Base-by-base conservation (phyloP, 30 jellyfish, hydroid and myxozoan species). In the Hydractinia symbiolongicarpus region DNA sequence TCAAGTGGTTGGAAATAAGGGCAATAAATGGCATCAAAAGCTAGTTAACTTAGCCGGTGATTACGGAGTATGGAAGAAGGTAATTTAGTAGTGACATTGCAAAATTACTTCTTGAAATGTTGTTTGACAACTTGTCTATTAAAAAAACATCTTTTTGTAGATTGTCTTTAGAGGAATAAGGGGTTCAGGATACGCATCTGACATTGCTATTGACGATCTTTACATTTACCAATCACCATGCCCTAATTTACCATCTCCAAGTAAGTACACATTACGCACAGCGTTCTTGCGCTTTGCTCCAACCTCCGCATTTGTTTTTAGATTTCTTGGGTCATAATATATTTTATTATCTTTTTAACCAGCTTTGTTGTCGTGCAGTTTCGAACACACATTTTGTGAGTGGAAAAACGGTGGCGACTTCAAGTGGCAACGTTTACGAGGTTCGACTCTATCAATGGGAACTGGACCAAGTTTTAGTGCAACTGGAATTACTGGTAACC, bases 171-270 rank as follows among this genome's bases (percentile, higher is more conserved):
- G 44, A 30, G 44, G 44, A 30, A 30, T 30, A 30, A 30, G 44
- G 44, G 44, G 44, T 30, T 30, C 44, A 30, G 44, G 44, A 30
- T 30, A 30, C 44, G 44, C 90, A 6, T 81, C 93, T 82, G 96
- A 88, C 78, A 81, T 88, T 15, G 96, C 96, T 53, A 88, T 88
- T 60, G 96, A 88, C 79, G 96, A 88, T 80, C 62, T 88, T 69
- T 74, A 81, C 9, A 82, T 88, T 4, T 87, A 73, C 68, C 81
- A 88, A 62, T 67, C 68, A 60, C 89, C 88, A 53, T 88, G 96
- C 61, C 96, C 96, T 21, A 94, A 90, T 11, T 56, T 89, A 44
- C 19, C 19, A 13, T 64, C 74, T 7, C 74, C 74, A 64, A 64
- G 74, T 64, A 64, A 58, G 19, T 16, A 1, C 69, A 58, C 15